phyloP scores from a whole-genome alignment of 2,888 invertebrate species.

The Auanema sp. region DNA sequence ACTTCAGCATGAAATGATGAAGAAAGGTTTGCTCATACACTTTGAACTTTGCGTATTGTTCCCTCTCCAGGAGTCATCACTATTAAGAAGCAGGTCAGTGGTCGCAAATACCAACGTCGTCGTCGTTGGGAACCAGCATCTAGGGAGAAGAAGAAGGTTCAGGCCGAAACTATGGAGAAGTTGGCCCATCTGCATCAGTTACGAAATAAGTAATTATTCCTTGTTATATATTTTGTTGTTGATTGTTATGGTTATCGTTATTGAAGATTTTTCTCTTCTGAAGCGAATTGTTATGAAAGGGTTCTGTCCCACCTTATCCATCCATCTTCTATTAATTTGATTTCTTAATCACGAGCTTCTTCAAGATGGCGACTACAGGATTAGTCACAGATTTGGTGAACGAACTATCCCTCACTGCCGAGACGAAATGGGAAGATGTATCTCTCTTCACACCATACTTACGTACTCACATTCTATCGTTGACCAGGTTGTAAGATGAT shows the following conservation, averaged over 20 bases:
- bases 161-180: conserved; percentile 12
- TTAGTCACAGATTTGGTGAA: conserved; percentile 42
- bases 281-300: background rate
- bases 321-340: background rate
- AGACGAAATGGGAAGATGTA: conserved; percentile 54
- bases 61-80: no score
- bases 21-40: no score
- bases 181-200: conserved; percentile 2
- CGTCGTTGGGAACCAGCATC: conserved; percentile 13
- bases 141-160: conserved; percentile 11
- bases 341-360: background rate
- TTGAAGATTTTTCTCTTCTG: conserved; percentile 2
- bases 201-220: background rate
- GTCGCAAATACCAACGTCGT: conserved; percentile 22
- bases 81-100: conserved; percentile 20
- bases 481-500: background rate
- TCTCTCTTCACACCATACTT: conserved; percentile 51
- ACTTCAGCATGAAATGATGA: no score
- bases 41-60: no score
- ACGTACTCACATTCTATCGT: conserved; percentile 23
- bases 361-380: conserved; percentile 29
- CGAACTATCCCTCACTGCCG: conserved; percentile 46
- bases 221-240: background rate
- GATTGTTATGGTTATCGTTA: background rate
- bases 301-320: background rate